Evolutionary conservation across 2,888 invertebrate species (phyloP).

Genomic region (Melieria picta): DNA sequence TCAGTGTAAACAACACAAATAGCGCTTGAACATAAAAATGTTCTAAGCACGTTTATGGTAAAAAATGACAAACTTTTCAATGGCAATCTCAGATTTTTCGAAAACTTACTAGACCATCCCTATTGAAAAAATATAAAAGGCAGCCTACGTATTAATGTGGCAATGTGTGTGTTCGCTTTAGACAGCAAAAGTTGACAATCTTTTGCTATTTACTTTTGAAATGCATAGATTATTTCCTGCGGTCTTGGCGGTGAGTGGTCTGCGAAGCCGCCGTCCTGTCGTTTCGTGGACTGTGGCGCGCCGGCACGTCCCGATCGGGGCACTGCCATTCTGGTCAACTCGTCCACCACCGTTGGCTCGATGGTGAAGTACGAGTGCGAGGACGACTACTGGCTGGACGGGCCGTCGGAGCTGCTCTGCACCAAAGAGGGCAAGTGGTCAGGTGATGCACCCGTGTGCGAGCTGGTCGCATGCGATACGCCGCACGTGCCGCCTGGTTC

Average conservation of each 20-base stretch:
- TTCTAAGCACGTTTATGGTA: too few relatives aligned
- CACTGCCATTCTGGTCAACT: conserved; percentile 76
- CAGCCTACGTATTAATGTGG: not conserved
- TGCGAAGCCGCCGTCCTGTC: conserved; percentile 80
- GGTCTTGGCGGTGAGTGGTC: conserved; percentile 89
- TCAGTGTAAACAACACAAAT: too few relatives aligned
- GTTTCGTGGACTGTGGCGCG: conserved; percentile 87
- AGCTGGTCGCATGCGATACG: conserved; percentile 85
- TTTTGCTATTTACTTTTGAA: conserved; percentile 7
- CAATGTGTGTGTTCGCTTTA: not conserved
- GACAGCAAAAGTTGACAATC: not conserved
- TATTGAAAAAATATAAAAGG: too few relatives aligned
- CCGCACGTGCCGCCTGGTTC: conserved; percentile 87
- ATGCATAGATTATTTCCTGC: conserved; percentile 77
- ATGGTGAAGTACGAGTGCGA: conserved; percentile 82
- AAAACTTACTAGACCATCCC: too few relatives aligned
- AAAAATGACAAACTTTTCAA: too few relatives aligned
- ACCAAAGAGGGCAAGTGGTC: conserved; percentile 89
- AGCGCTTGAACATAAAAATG: too few relatives aligned
- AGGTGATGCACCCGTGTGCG: conserved; percentile 85
- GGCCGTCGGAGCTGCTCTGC: conserved; percentile 76
- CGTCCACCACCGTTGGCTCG: conserved; percentile 84
- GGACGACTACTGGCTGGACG: conserved; percentile 84
- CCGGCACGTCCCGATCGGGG: conserved; percentile 84
- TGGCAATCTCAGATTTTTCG: too few relatives aligned